Evolutionary conservation across 2,888 invertebrate species (phyloP).

Genomic region (Drosophila mimetica): DNA sequence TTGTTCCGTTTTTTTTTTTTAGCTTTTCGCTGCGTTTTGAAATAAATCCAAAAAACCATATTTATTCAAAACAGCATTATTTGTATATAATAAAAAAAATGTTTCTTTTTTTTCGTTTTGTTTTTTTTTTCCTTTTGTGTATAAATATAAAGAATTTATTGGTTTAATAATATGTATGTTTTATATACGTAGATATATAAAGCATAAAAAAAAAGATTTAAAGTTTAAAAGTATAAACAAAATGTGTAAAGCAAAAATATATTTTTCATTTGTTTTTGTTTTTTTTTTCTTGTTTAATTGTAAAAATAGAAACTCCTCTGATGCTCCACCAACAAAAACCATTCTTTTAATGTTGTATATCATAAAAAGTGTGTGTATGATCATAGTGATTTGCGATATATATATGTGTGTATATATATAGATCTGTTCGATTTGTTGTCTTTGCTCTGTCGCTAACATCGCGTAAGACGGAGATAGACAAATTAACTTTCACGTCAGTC

Average conservation of each 20-base stretch:
- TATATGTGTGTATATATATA: conserved; percentile 17
- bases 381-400: conserved; percentile 11
- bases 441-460: conserved; percentile 2
- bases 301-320: conserved; percentile 33
- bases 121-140: conserved; percentile 41
- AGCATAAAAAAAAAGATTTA: conserved; percentile 46
- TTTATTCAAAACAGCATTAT: conserved; percentile 82
- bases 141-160: conserved; percentile 60
- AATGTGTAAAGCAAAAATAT: conserved; percentile 14
- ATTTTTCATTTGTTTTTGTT: conserved; percentile 7
- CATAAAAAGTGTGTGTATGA: conserved; percentile 10
- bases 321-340: conserved; percentile 28
- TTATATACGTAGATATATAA: conserved; percentile 45
- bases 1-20: conserved; percentile 58
- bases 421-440: conserved; percentile 23
- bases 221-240: conserved; percentile 51
- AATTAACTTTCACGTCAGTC: conserved; percentile 3
- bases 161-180: conserved; percentile 40
- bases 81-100: conserved; percentile 56
- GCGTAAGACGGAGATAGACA: conserved; percentile 3
- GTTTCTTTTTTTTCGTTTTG: conserved; percentile 34
- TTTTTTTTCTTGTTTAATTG: conserved; percentile 32
- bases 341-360: conserved; percentile 1
- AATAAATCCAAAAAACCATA: conserved; percentile 83
- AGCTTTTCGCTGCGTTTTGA: conserved; percentile 79